Base-by-base conservation (phyloP, 2,797 vertebrate species). In the Pelodytes ibericus region DNA sequence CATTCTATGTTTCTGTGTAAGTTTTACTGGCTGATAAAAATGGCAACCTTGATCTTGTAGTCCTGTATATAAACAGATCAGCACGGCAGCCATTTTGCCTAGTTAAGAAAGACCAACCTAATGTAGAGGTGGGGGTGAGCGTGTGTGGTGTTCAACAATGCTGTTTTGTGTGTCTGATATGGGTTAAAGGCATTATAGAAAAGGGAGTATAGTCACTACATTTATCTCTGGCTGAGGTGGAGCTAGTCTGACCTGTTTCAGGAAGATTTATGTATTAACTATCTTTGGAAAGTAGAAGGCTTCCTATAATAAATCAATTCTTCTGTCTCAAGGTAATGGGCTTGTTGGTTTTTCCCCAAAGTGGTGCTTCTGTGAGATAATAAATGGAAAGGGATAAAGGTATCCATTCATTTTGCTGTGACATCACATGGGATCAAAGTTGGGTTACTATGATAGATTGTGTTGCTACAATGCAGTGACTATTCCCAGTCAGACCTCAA, bases 201-300 rank as follows among this genome's bases (percentile, higher is more conserved):
- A 53, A 20, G 22, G 20, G 11, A 22, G 49, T 5, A 20, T 53
- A 53, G n/a, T 1, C 7, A 11, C n/a, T 22, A 53, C 11, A 5
- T 26, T 29, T 58, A 11, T 58, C 22, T 56, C 47, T n/a, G 5
- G 10, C 18, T 49, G 47, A 49, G 47, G 47, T 1, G 22, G 22
- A 56, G n/a, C 51, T 20, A 58, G 26, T 31, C 15, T 60, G 58
- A 30, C 58, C 58, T n/a, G 25, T 31, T 58, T 60, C 29, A 60
- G 13, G 8, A 31, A 60, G 58, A 60, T 60, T 60, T 30, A 60
- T 60, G 16, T n/a, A 60, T 30, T 60, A 30, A 30, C 27, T 60
- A 27, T 60, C 13, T 18, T 60, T 60, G 29, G 58, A 60, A 58
- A 58, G 56, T 22, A 26, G 24, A 58, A 10, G 13, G 56, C 56